phyloP scores from a whole-genome alignment of 2,888 invertebrate species.

The Poecilus cupreus region DNA sequence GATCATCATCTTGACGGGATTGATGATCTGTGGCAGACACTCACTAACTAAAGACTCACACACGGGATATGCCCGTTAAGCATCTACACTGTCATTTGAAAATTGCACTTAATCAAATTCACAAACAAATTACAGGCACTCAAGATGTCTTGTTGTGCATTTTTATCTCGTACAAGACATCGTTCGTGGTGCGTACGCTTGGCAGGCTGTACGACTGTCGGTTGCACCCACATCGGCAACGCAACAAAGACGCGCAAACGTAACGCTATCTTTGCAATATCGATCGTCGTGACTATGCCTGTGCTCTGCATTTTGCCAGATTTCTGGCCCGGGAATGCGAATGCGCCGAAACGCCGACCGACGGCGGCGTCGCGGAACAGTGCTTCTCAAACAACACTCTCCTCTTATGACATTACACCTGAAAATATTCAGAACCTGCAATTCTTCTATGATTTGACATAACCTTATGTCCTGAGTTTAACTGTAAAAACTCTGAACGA shows the following conservation, averaged over 20 bases:
- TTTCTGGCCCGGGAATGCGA: conserved; percentile 47
- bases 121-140: conserved; percentile 40
- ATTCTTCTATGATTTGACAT: too few relatives aligned
- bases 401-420: too few relatives aligned
- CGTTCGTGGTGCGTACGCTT: not conserved
- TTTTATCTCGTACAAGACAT: conserved; percentile 24
- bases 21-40: conserved; percentile 17
- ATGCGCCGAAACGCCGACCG: conserved; percentile 20
- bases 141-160: conserved; percentile 7
- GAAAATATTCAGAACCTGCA: too few relatives aligned
- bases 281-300: conserved; percentile 27
- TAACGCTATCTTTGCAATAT: conserved; percentile 51
- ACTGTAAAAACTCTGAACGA: too few relatives aligned
- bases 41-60: not conserved
- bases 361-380: conserved; percentile 10
- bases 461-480: too few relatives aligned
- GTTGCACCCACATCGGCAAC: conserved; percentile 47
- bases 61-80: conserved; percentile 22
- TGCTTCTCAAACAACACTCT: not conserved
- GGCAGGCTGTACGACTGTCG: conserved; percentile 14
- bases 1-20: conserved; percentile 37
- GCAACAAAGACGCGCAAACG: conserved; percentile 50
- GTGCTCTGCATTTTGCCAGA: conserved; percentile 52
- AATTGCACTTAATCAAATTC: conserved; percentile 46
- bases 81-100: conserved; percentile 33